Conservation (phyloP, 2,797 vertebrate genomes). For the Echiichthys vipera region DNA sequence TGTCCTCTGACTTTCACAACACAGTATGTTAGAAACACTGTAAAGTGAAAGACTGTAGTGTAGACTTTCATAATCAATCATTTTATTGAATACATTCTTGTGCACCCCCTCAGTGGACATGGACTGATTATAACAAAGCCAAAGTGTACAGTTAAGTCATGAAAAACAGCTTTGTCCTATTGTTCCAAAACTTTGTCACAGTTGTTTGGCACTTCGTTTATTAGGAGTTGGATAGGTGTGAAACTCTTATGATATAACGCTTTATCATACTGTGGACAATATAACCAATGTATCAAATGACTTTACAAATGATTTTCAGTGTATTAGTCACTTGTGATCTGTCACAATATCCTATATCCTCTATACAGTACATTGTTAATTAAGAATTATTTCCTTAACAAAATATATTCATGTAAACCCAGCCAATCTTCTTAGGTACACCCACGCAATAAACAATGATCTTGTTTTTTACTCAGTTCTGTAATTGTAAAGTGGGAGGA, state of each 20-base stretch:
- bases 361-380: neutral
- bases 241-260: neutral
- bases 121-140: neutral
- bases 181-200: neutral
- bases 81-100: conserved; percentile 6
- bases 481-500: too few relatives aligned
- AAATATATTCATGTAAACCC: too few relatives aligned
- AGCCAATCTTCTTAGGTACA: too few relatives aligned
- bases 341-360: neutral
- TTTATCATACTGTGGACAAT: neutral
- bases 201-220: neutral
- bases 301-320: neutral
- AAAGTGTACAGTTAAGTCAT: conserved; percentile 13
- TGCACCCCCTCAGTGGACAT: conserved; percentile 9
- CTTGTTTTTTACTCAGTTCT: too few relatives aligned
- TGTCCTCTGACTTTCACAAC: conserved; percentile 11
- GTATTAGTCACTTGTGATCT: neutral
- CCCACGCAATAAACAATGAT: too few relatives aligned
- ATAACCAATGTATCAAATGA: neutral
- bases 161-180: conserved; percentile 1
- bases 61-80: conserved; percentile 22
- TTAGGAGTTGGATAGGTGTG: neutral
- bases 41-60: conserved; percentile 18
- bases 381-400: neutral
- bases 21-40: conserved; percentile 6